Evolutionary conservation across 2,113 vertebrate species (phyloP).

Genomic region (Macquaria australasica): DNA sequence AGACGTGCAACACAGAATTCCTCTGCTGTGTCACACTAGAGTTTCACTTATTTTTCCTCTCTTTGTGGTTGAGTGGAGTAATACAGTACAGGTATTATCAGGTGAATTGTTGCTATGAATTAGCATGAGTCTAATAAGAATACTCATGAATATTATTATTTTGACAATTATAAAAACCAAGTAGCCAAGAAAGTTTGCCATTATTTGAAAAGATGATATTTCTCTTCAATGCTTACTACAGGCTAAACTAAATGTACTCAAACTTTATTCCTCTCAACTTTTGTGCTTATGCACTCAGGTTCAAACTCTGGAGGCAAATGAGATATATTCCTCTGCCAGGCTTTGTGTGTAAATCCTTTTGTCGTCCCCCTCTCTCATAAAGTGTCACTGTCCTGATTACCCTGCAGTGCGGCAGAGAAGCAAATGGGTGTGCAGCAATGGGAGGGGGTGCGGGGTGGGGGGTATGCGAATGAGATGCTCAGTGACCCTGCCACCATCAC

Average conservation of each 20-base stretch:
- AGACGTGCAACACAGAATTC: conserved; percentile 11
- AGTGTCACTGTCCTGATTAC: conserved; percentile 83
- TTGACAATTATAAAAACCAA: background rate
- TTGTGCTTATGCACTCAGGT: conserved; percentile 60
- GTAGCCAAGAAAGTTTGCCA: background rate
- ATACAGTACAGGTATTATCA: background rate
- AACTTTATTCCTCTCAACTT: conserved; percentile 74
- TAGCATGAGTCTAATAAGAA: background rate
- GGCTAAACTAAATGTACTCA: conserved; percentile 61
- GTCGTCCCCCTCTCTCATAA: conserved; percentile 80
- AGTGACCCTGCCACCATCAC: conserved; percentile 82
- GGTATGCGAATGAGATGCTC: conserved; percentile 77
- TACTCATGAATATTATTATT: background rate
- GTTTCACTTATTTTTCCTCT: background rate
- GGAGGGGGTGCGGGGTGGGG: conserved; percentile 50
- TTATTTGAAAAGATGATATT: conserved; percentile 51
- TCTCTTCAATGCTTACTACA: conserved; percentile 34
- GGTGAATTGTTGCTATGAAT: background rate
- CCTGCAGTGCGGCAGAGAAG: conserved; percentile 74
- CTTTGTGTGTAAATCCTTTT: conserved; percentile 81
- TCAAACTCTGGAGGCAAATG: conserved; percentile 74
- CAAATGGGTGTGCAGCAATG: conserved; percentile 68
- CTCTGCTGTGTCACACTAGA: background rate
- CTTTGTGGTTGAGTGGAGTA: background rate
- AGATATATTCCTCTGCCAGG: conserved; percentile 69